Conservation (phyloP, 2,113 vertebrate species). For the Gallinago undulata region DNA sequence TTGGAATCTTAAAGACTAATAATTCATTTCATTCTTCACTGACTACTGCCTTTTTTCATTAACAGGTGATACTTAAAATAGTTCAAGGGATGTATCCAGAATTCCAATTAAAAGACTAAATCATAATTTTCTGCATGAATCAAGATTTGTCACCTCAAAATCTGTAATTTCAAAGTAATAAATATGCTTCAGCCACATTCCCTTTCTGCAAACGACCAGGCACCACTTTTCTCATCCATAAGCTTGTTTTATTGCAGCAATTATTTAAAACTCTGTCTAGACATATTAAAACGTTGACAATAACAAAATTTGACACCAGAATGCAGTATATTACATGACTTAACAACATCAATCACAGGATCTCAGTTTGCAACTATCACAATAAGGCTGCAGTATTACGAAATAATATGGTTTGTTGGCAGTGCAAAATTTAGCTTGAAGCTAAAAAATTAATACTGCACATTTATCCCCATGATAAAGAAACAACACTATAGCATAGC, state of each 20-base stretch:
- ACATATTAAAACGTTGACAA: background rate
- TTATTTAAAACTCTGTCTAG: conserved; percentile 16
- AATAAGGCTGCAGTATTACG: background rate
- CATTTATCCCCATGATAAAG: background rate
- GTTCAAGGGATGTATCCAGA: background rate
- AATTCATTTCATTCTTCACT: conserved; percentile 27
- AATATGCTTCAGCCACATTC: background rate
- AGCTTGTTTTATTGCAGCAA: background rate
- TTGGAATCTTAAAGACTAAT: conserved; percentile 29
- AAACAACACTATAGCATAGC: background rate
- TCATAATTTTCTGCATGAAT: background rate
- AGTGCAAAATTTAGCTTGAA: background rate
- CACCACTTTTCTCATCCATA: background rate
- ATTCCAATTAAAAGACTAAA: background rate
- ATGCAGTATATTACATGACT: background rate
- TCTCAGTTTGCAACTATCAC: background rate
- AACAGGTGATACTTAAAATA: background rate
- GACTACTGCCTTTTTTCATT: conserved; percentile 9
- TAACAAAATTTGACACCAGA: background rate
- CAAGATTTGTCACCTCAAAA: background rate
- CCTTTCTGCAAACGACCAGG: background rate
- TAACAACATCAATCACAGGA: background rate
- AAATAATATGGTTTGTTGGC: background rate
- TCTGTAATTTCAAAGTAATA: background rate
- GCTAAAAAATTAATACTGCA: background rate